Base-by-base conservation (phyloP, 2,113 vertebrate genomes). In the Loxodonta africana region DNA sequence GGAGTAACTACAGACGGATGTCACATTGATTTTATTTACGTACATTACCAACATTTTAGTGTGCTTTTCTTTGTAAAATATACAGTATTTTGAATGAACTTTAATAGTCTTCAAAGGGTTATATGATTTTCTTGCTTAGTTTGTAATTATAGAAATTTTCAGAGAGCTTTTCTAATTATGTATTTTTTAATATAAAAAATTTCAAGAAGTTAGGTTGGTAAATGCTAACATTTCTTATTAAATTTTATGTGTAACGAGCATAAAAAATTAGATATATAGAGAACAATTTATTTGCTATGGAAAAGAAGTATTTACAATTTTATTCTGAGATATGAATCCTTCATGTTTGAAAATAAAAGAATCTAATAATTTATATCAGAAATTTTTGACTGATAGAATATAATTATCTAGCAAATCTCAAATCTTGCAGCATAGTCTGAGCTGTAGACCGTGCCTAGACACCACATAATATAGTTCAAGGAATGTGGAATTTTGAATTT, bases 1-100 rank as follows among this genome's bases (percentile, higher is more conserved):
- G 69, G 53, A 97, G 76, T 87, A 96, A 85, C 60, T 95, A 86
- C 41, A 83, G 77, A 96, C 18, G 69, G 94, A 96, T 83, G 53
- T 88, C 77, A 95, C 46, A 11, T 48, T 96, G 76, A 48, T 90
- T 96, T 95, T 95, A 90, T 82, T 93, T 94, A 17, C 26, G 28
- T 89, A 91, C 83, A 92, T 93, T 91, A 96, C 65, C 46, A 83
- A 90, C 53, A 11, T 95, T 95, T 86, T 74, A 80, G 33, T 92
- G 51, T 44, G 33, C 1, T 57, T 90, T 92, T 88, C 46, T 94
- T 83, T 94, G 87, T 90, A 90, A 53, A 62, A 67, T 25, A 23
- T n/a, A 76, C 8, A 74, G 3, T 82, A 85, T 77, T 96, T 87
- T 95, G 48, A 89, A n/a, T 74, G 63, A 76, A 51, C 46, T 80